Conservation (phyloP, 2,888 invertebrate genomes). For the Mythimna impura region DNA sequence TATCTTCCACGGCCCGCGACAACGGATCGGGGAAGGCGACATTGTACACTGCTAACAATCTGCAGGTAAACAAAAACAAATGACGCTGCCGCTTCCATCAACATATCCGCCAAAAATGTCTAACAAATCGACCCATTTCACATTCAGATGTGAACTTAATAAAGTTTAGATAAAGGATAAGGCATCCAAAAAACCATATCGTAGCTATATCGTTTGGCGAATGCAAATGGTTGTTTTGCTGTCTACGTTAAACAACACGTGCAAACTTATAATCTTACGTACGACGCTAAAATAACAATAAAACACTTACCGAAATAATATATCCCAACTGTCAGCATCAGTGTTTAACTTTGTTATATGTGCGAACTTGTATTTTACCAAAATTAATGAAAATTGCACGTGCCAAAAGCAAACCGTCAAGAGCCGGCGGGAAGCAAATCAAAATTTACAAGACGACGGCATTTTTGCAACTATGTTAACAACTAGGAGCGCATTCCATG, state of each 20-base stretch:
- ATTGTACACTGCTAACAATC: constrained; percentile 84
- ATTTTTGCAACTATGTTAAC: constrained; percentile 76
- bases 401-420: constrained; percentile 89
- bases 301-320: constrained; percentile 84
- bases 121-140: constrained; percentile 46
- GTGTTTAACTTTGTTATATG: constrained; percentile 77
- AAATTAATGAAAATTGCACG: constrained; percentile 85
- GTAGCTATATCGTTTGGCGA: constrained; percentile 84
- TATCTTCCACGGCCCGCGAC: constrained; percentile 87
- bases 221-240: constrained; percentile 89
- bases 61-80: constrained; percentile 90
- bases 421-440: constrained; percentile 88
- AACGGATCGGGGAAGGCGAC: constrained; percentile 87
- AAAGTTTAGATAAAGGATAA: constrained; percentile 34
- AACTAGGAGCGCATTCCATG: constrained; percentile 45
- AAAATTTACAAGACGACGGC: constrained; percentile 77
- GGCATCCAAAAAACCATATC: constrained; percentile 81
- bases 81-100: constrained; percentile 76
- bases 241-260: constrained; percentile 87
- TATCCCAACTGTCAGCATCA: constrained; percentile 86
- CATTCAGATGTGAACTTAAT: constrained; percentile 42
- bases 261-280: constrained; percentile 78
- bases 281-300: constrained; percentile 66
- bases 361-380: constrained; percentile 75
- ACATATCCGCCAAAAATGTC: constrained; percentile 56